Evolutionary conservation across 1,140 invertebrate species (phyloP), one percentile per base, ranked within the genome.

Genomic region (Bombus superbus): DNA sequence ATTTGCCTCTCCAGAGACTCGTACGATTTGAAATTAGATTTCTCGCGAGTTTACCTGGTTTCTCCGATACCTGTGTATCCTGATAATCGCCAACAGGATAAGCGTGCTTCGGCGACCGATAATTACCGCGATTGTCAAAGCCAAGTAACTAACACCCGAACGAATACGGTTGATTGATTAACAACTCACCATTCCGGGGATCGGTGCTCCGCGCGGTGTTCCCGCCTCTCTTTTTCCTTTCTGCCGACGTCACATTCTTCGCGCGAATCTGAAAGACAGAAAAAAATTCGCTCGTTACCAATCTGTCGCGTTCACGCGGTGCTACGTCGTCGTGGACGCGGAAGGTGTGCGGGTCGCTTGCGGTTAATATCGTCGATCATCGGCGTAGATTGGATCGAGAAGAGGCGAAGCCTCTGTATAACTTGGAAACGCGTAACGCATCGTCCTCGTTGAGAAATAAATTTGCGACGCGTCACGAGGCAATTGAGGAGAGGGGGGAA

Each of bases 41-140:
- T 62, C 59, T 11, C 1, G 1, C 28, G 3, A 28, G 3, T 59
- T 25, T 28, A 59, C 25, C 25, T 59, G 3, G 25, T 28, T 59
- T 28, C 0, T 3, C 1, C 59, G 1, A 62, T 62, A 62, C 11
- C 28, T n/a, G 0, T n/a, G 28, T 62, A 4, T 62, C 4, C 59
- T 13, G 13, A 59, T 59, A 83, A 32, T 76, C 74, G 57, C 44
- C 28, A 76, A 42, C 73, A 15, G 40, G 11, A 85, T 87, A 85
- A 81, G 85, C 83, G 89, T 79, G 87, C 78, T 87, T 78, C 68
- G 68, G 78, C 79, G 75, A 88, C 71, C 75, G 87, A 72, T 89
- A 90, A 90, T 91, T 91, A 88, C 86, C 73, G 86, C 78, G 87
- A 90, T 78, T 80, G 78, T 64, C 75, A 78, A 78, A 68, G 81